Evolutionary conservation across 92 coral and sea anemone genomes (phyloP).

Genomic region (Palythoa grandiflora): DNA sequence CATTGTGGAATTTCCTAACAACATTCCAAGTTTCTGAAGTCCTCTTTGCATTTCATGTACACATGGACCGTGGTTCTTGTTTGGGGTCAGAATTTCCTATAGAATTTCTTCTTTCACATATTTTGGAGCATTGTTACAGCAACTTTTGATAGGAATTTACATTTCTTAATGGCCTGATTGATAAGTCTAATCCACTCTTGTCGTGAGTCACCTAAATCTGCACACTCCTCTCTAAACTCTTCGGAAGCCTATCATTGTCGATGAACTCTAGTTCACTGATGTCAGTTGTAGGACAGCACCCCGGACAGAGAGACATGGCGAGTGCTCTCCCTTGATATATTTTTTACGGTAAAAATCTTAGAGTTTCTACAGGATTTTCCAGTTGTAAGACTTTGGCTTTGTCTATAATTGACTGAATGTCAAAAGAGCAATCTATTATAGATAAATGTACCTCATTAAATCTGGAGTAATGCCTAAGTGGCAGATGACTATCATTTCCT

Average conservation of each 20-base stretch:
- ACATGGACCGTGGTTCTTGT: not conserved
- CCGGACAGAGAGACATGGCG: not conserved
- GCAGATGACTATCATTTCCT: conserved; percentile 5
- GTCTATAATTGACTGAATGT: not conserved
- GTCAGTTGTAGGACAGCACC: too few relatives aligned
- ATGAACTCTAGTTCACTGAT: not conserved
- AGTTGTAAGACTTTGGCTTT: not conserved
- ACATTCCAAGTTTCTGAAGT: not conserved
- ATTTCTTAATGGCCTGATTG: conserved; percentile 52
- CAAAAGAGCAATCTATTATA: not conserved
- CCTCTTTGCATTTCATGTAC: conserved; percentile 13
- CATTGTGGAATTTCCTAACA: not conserved
- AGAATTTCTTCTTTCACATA: conserved; percentile 17
- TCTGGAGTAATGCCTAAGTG: not conserved
- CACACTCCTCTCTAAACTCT: conserved; percentile 29
- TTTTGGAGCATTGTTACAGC: conserved; percentile 60
- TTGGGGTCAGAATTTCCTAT: not conserved
- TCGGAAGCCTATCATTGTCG: conserved; percentile 19
- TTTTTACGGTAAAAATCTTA: conserved; percentile 17
- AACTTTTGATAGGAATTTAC: conserved; percentile 47
- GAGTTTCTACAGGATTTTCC: conserved; percentile 19
- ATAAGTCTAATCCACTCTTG: conserved; percentile 58
- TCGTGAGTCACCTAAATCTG: conserved; percentile 49
- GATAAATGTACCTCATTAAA: too few relatives aligned
- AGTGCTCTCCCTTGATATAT: conserved; percentile 24